Conservation (phyloP, 2,888 invertebrate genomes). For the Vannuccia rotundouncinata region DNA sequence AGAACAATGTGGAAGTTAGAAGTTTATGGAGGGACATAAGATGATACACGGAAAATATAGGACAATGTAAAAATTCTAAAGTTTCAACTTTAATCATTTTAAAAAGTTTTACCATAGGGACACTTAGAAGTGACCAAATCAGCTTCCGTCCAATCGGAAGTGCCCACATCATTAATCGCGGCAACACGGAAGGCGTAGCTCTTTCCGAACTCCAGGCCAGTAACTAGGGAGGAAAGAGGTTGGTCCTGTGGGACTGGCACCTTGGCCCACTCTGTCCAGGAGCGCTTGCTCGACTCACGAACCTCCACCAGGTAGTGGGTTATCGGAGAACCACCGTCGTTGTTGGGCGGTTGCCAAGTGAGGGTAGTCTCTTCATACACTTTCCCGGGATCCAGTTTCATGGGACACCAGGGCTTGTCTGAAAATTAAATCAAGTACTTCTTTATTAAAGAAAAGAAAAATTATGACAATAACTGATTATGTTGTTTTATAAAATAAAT, state of each 20-base stretch:
- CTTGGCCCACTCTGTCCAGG: neutral
- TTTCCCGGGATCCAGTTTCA: neutral
- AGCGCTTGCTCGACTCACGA: conserved; percentile 58
- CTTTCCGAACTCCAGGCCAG: neutral
- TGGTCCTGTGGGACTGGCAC: neutral
- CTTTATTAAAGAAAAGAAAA: too few species aligned
- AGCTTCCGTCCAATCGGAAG: neutral
- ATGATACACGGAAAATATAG: too few species aligned
- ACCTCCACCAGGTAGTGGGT: conserved; percentile 54
- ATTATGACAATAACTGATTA: too few species aligned
- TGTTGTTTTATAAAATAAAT: too few species aligned
- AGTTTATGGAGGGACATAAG: too few species aligned
- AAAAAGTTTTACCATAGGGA: neutral
- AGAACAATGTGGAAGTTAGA: neutral
- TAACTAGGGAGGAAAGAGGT: conserved; percentile 36
- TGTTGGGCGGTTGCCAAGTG: conserved; percentile 68
- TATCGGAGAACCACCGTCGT: conserved; percentile 52
- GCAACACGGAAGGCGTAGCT: conserved; percentile 55
- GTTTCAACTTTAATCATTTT: too few species aligned
- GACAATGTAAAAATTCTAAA: too few species aligned
- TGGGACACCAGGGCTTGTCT: neutral
- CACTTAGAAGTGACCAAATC: neutral
- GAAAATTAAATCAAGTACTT: neutral
- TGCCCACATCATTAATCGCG: conserved; percentile 55
- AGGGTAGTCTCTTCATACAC: conserved; percentile 56